phyloP scores from a whole-genome alignment of 2,888 invertebrate genomes.

The Lepetodrilus schrolli region DNA sequence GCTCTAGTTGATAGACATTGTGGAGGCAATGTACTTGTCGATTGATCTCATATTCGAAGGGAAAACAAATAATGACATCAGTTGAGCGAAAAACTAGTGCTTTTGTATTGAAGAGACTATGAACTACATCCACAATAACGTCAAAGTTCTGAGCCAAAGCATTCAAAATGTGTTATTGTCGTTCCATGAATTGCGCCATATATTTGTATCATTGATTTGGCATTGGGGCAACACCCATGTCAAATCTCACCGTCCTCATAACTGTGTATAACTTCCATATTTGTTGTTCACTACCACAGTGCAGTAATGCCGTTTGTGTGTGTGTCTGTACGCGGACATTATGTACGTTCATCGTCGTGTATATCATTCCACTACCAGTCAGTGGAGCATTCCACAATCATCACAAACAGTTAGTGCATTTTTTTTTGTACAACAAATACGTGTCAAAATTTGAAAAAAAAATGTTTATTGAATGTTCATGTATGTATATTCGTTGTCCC shows the following conservation, averaged over 20 bases:
- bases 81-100: slow-evolving; percentile 15
- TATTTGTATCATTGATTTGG: no score
- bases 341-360: neutral
- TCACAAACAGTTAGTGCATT: neutral
- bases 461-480: no score
- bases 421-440: no score
- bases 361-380: slow-evolving; percentile 7
- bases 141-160: slow-evolving; percentile 18
- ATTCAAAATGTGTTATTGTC: neutral
- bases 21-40: neutral
- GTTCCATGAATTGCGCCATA: slow-evolving; percentile 9
- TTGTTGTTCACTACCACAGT: no score
- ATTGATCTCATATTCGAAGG: slow-evolving; percentile 11
- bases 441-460: no score
- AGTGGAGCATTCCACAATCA: slow-evolving; percentile 9
- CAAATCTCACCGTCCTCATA: no score
- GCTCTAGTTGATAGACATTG: neutral
- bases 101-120: neutral
- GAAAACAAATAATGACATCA: neutral
- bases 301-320: neutral
- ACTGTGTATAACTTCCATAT: no score
- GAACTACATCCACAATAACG: neutral
- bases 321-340: neutral
- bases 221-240: no score
- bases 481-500: no score